These are phyloP conservation scores for Drosophila tristis DNA, from an alignment of 1,140 invertebrate species.

Conservation along the genomic window DNA sequence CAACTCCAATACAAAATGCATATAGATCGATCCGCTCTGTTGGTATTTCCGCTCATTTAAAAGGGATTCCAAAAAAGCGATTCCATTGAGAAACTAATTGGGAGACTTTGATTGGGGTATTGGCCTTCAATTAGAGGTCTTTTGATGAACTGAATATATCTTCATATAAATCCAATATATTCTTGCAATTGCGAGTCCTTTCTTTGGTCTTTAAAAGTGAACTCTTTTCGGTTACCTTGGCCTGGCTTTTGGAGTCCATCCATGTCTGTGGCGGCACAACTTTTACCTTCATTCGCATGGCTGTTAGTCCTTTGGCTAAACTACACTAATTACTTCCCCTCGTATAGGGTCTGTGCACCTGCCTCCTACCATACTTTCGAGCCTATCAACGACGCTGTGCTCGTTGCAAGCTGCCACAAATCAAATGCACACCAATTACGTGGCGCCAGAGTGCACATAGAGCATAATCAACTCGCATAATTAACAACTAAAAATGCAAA, in stretches of 20 bases:
- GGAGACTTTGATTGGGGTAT: not conserved
- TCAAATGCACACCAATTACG: conserved; percentile 82
- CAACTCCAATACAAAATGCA: conserved; percentile 43
- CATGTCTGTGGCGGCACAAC: conserved; percentile 20
- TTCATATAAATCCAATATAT: not conserved
- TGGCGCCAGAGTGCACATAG: conserved; percentile 75
- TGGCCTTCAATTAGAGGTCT: not conserved
- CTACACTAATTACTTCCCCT: conserved; percentile 80
- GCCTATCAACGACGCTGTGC: conserved; percentile 52
- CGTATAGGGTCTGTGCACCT: conserved; percentile 17
- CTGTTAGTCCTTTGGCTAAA: conserved; percentile 59
- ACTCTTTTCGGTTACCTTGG: conserved; percentile 34
- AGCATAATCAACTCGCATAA: conserved; percentile 81
- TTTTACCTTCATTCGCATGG: conserved; percentile 67
- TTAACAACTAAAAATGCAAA: conserved; percentile 81
- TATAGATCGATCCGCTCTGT: conserved; percentile 35
- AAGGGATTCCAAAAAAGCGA: not conserved
- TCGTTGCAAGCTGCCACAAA: conserved; percentile 74
- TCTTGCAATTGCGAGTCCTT: not conserved
- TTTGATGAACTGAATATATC: too few relatives aligned
- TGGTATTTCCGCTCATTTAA: conserved; percentile 1
- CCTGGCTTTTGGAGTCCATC: conserved; percentile 27
- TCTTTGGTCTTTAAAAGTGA: not conserved
- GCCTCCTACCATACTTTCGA: conserved; percentile 16
- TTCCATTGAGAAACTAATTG: conserved; percentile 8